Evolutionary conservation across 1,140 invertebrate genomes (phyloP).

Genomic region (Bombyx mandarina): DNA sequence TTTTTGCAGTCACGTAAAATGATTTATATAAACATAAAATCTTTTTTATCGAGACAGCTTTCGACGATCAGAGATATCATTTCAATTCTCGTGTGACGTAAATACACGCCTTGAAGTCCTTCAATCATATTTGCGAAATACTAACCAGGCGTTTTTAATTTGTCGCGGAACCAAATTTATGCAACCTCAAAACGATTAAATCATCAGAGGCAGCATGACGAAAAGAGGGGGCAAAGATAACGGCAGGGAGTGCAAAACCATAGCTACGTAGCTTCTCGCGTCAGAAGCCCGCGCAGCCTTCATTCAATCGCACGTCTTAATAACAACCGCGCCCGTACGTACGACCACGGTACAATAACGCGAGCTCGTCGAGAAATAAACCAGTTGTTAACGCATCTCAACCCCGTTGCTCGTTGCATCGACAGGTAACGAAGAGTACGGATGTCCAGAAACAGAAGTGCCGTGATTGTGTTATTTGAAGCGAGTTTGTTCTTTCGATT

Average conservation of each 20-base stretch:
- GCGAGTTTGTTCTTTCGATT: conserved; percentile 24
- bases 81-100: too few relatives aligned
- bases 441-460: conserved; percentile 32
- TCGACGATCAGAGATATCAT: too few relatives aligned
- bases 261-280: conserved; percentile 20
- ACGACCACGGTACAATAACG: neutral
- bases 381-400: neutral
- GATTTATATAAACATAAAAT: too few relatives aligned
- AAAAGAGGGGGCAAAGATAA: conserved; percentile 38
- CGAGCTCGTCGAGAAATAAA: neutral
- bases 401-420: neutral
- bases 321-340: neutral
- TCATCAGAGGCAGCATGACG: conserved; percentile 36
- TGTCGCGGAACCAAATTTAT: conserved; percentile 21
- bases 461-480: conserved; percentile 51
- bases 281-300: conserved; percentile 29
- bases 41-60: too few relatives aligned
- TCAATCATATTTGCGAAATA: too few relatives aligned
- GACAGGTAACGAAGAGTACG: conserved; percentile 28
- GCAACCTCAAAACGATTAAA: conserved; percentile 42
- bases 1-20: too few relatives aligned
- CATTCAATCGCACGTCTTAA: conserved; percentile 28
- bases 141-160: too few relatives aligned
- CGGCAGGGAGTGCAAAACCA: conserved; percentile 31
- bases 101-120: too few relatives aligned